These are phyloP conservation scores for Cacatua alba DNA, from an alignment of 2,113 vertebrate species.

Conservation along the genomic window DNA sequence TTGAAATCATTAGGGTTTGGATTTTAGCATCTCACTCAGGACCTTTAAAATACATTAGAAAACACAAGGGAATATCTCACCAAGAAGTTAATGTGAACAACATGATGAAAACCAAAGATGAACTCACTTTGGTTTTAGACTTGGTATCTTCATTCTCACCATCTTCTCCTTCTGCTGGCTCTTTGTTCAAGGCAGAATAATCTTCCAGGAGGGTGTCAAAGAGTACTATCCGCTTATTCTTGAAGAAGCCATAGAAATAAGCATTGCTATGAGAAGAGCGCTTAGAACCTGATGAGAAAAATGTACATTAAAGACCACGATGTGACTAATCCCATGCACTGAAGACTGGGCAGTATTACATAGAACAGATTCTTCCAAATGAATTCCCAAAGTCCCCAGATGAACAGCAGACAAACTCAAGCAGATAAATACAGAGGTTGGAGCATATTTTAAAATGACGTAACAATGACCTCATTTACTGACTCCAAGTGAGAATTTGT, in stretches of 20 bases:
- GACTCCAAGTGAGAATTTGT: background rate
- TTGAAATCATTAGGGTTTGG: background rate
- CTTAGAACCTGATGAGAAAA: slow-evolving; percentile 87
- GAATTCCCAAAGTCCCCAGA: background rate
- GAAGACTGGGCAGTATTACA: background rate
- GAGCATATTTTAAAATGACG: background rate
- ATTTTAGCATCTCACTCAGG: background rate
- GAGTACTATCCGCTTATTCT: slow-evolving; percentile 97
- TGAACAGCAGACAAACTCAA: background rate
- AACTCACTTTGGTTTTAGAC: slow-evolving; percentile 81
- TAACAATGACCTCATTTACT: background rate
- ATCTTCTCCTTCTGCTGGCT: slow-evolving; percentile 73
- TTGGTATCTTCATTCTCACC: slow-evolving; percentile 78
- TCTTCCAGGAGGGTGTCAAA: slow-evolving; percentile 97
- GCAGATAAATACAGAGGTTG: background rate
- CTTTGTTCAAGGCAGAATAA: slow-evolving; percentile 91
- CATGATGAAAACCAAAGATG: background rate
- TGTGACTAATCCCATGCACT: background rate
- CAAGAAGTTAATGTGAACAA: background rate
- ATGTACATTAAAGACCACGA: background rate
- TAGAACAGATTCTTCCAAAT: background rate
- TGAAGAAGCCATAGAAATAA: slow-evolving; percentile 99
- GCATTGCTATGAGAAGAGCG: slow-evolving; percentile 98
- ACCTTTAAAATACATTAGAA: background rate
- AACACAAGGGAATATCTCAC: background rate